These are phyloP conservation scores for Acleris laterana DNA, from an alignment of 2,888 invertebrate species.

Conservation along the genomic window DNA sequence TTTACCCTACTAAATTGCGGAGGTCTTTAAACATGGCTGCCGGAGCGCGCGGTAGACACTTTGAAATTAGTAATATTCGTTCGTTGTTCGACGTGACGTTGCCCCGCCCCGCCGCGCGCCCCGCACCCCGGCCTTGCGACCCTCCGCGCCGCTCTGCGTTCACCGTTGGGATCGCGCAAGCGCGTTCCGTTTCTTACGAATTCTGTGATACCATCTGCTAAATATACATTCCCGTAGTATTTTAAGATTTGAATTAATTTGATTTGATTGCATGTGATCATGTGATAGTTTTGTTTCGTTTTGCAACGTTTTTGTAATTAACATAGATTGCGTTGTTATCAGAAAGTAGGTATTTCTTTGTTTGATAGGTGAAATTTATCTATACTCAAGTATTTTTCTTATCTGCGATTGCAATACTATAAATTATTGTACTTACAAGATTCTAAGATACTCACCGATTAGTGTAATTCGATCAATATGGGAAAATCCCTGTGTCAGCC, in stretches of 20 bases:
- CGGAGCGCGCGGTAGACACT: constrained; percentile 43
- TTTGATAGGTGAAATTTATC: constrained; percentile 15
- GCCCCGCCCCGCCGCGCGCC: constrained; percentile 67
- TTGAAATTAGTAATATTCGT: constrained; percentile 68
- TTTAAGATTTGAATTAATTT: constrained; percentile 1
- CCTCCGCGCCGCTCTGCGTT: constrained; percentile 63
- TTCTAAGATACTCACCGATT: too few species aligned
- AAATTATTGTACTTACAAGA: constrained; percentile 13
- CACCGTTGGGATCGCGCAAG: constrained; percentile 72
- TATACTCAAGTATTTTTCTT: constrained; percentile 8
- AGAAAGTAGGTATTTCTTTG: neutral
- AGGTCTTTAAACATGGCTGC: constrained; percentile 41
- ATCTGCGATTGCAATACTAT: constrained; percentile 15
- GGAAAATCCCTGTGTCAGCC: too few species aligned
- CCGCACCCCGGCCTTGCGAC: constrained; percentile 78
- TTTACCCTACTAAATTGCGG: constrained; percentile 55
- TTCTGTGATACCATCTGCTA: constrained; percentile 65
- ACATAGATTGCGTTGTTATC: constrained; percentile 9
- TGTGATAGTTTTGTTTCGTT: neutral
- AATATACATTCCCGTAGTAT: constrained; percentile 28
- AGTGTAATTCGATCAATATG: too few species aligned
- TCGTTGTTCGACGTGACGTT: constrained; percentile 82
- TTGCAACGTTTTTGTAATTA: neutral
- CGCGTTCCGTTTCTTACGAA: constrained; percentile 73
- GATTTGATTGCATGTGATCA: too few species aligned